Evolutionary conservation across 2,888 invertebrate genomes (phyloP), one percentile per base, ranked within the genome.

Genomic region (Athripsodes cinereus): DNA sequence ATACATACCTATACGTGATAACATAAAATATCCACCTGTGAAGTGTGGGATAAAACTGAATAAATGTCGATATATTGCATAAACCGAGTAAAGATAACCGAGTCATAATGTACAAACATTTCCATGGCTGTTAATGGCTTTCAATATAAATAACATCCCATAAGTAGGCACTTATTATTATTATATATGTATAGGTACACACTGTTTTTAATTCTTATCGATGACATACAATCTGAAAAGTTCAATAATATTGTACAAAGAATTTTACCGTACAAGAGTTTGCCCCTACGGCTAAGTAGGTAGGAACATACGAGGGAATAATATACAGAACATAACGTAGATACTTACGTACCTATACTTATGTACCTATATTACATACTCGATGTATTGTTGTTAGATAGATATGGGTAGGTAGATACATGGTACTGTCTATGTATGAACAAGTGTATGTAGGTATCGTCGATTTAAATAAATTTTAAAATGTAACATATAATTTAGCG

Each of bases 391-490:
- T 16, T 16, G 13, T 16, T 16, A 40, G 40, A 13, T 16, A 40
- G 2, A 40, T 13, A 40, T 40, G 5, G 40, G 13, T 8, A 40
- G 40, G 13, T 40, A 40, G 40, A 5, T 40, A 40, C 40, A 40
- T 26, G 10, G 3, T 26, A n/a, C n/a, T n/a, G n/a, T 10, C 3
- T 26, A 26, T 26, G 26, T 26, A 40, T n/a, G 40, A 40, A 40
- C n/a, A 40, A 40, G 40, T 13, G 40, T 40, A n/a, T n/a, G n/a
- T n/a, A n/a, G n/a, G n/a, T n/a, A 20, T 55, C 48, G 55, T 40
- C 51, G 47, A 57, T 57, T 57, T 57, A 51, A 52, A 57, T 57
- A 57, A 57, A 52, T 57, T 57, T 35, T 52, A 57, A 57, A 52
- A 57, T 52, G 47, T 52, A 57, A 57, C 56, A 47, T 57, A 31